Evolutionary conservation across 2,113 vertebrate species (phyloP).

Genomic region (Phodopus roborovskii): DNA sequence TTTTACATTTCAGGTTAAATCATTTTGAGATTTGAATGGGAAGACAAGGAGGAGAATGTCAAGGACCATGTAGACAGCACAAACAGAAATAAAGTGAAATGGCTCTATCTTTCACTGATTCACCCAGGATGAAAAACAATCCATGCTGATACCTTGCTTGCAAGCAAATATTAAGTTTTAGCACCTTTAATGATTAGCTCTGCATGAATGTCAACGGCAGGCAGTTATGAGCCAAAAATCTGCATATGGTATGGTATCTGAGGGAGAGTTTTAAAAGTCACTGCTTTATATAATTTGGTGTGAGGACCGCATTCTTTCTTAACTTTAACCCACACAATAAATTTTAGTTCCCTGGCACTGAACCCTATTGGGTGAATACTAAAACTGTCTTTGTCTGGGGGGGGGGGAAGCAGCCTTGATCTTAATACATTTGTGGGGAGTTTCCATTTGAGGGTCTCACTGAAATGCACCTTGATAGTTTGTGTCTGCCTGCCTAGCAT

Average conservation of each 20-base stretch:
- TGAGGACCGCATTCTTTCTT: slow-evolving; percentile 6
- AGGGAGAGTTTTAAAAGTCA: slow-evolving; percentile 18
- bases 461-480: slow-evolving; percentile 16
- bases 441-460: not conserved
- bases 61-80: not conserved
- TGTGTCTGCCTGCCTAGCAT: not conserved
- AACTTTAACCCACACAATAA: not conserved
- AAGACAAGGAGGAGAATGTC: slow-evolving; percentile 34
- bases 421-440: not conserved
- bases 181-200: slow-evolving; percentile 11
- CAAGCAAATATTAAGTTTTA: slow-evolving; percentile 40
- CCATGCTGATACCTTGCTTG: not conserved
- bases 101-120: not conserved
- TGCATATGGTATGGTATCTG: not conserved
- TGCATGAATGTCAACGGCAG: not conserved
- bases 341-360: slow-evolving; percentile 14
- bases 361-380: not conserved
- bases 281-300: not conserved
- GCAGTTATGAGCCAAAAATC: slow-evolving; percentile 44
- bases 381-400: not conserved
- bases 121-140: not conserved
- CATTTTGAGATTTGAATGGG: slow-evolving; percentile 45
- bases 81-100: slow-evolving; percentile 43
- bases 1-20: slow-evolving; percentile 62
- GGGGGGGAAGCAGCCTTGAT: not conserved